phyloP scores from a whole-genome alignment of 2,113 vertebrate species.

The Phalacrocorax aristotelis region DNA sequence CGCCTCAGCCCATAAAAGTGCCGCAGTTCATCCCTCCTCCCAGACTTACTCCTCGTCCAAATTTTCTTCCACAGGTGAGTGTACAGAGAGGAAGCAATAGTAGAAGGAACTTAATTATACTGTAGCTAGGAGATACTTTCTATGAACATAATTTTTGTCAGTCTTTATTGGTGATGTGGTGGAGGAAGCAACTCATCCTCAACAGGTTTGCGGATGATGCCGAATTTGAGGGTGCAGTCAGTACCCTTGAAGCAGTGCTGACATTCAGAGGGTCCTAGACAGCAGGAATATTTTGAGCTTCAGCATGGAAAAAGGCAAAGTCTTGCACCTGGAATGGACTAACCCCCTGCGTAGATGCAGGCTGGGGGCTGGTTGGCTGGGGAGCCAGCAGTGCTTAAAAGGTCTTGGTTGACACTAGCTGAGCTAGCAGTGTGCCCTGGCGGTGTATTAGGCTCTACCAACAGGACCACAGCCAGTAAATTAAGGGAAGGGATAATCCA shows the following conservation, averaged over 20 bases:
- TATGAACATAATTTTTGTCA: neutral
- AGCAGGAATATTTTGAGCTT: neutral
- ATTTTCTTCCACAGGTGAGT: slow-evolving; percentile 97
- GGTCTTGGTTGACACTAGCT: neutral
- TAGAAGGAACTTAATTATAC: neutral
- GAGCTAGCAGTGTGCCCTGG: neutral
- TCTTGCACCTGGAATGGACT: neutral
- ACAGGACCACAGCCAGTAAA: neutral
- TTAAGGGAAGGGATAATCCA: neutral
- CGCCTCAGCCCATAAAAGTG: slow-evolving; percentile 97
- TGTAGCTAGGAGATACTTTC: neutral
- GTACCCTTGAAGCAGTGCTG: neutral
- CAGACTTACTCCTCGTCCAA: slow-evolving; percentile 95
- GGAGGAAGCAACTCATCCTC: neutral
- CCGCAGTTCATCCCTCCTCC: slow-evolving; percentile 99
- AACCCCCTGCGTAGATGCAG: neutral
- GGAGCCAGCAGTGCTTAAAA: neutral
- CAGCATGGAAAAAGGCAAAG: neutral
- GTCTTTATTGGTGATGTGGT: neutral
- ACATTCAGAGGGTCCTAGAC: neutral
- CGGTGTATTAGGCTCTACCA: neutral
- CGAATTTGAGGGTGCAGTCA: neutral
- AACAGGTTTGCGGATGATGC: neutral
- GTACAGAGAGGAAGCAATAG: neutral
- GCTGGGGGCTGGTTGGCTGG: neutral